Evolutionary conservation across 2,113 vertebrate species (phyloP), one percentile per base, ranked within the genome.

Genomic region (Myiozetetes cayanensis): DNA sequence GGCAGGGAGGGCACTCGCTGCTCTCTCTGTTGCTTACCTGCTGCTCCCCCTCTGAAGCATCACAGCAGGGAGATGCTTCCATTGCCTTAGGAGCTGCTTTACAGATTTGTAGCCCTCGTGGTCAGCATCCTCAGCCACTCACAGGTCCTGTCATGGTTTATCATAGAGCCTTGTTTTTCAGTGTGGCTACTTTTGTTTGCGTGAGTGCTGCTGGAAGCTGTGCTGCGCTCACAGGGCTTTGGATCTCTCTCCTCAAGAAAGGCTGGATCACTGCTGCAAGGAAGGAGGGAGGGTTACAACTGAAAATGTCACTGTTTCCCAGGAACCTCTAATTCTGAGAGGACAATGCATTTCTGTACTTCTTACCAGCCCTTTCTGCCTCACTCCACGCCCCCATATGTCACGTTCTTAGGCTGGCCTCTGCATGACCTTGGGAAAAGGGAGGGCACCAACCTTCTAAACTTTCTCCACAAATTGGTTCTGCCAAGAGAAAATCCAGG

Each of bases 401-500:
- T 86, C 90, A 67, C 1, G 1, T 88, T 47, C 47, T 78, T 85
- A 81, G 37, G 15, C 7, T 93, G 77, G 15, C 93, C 85, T 89
- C 72, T 4, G 3, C 1, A 2, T 95, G 78, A 90, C 79, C 87
- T 82, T 91, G 72, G 61, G 65, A 56, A 83, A 67, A 72, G 31
- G 37, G 27, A 80, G 31, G 46, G 4, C 19, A 24, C 31, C 65
- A 50, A 58, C 25, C 27, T 65, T 66, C 33, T 79, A 71, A 84
- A 83, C 44, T 83, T 70, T 53, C 19, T 39, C 25, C 52, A 68
- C 33, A 91, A 39, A 72, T 84, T n/a, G 23, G 8, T 53, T 85
- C 28, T 90, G 70, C 53, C 70, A 81, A 72, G 68, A 86, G 18
- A 86, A 96, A 90, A 92, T 88, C n/a, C 56, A 84, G 75, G 87